These are phyloP conservation scores for Dromius quadrimaculatus DNA, from an alignment of 2,888 invertebrate species.

Conservation along the genomic window DNA sequence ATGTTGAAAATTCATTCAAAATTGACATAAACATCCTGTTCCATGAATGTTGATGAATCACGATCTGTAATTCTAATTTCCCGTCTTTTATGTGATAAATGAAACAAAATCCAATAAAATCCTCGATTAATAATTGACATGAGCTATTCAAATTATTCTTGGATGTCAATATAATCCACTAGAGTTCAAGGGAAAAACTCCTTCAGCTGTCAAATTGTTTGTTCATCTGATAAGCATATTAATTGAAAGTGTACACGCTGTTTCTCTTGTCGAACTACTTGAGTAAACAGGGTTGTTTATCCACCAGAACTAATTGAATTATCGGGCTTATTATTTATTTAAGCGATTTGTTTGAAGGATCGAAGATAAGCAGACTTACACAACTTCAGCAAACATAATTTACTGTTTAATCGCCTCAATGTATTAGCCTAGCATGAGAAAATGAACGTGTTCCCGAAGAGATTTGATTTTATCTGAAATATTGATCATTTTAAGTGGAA, in stretches of 20 bases:
- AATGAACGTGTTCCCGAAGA: no score
- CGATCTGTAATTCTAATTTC: no score
- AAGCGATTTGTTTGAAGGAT: slow-evolving; percentile 41
- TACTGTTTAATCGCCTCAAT: slow-evolving; percentile 27
- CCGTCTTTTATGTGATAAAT: no score
- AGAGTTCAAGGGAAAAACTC: no score
- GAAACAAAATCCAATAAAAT: slow-evolving; percentile 8
- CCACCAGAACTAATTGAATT: slow-evolving; percentile 30
- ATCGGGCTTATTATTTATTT: slow-evolving; percentile 39
- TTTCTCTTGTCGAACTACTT: slow-evolving; percentile 31
- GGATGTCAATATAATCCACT: no score
- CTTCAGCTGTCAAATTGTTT: slow-evolving; percentile 26
- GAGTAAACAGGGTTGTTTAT: slow-evolving; percentile 24
- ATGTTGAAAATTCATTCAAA: no score
- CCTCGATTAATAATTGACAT: not conserved
- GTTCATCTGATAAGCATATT: slow-evolving; percentile 36
- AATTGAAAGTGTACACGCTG: slow-evolving; percentile 31
- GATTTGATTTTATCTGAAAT: no score
- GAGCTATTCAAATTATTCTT: no score
- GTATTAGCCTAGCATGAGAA: no score
- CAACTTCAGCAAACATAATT: slow-evolving; percentile 29
- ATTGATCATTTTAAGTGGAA: no score
- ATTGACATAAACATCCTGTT: no score
- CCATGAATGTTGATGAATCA: no score
- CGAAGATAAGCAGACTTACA: slow-evolving; percentile 27